These are phyloP conservation scores for Psix sp. DNA, from an alignment of 1,140 invertebrate species.

Conservation along the genomic window DNA sequence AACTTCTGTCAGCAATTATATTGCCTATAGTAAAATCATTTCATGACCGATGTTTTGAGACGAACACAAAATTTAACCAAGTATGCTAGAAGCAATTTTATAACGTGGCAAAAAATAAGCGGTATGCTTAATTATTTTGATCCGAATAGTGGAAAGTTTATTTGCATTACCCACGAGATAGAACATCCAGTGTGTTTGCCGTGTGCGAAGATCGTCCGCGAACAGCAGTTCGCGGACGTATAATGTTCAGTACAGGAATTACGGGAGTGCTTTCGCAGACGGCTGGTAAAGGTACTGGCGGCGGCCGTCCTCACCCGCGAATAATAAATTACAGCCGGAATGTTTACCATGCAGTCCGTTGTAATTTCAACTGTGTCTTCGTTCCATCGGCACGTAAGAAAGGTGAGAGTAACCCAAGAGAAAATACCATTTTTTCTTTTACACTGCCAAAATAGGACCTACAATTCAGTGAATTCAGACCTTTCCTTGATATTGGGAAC, in stretches of 20 bases:
- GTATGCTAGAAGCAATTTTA: no score
- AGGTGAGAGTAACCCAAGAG: slow-evolving; percentile 58
- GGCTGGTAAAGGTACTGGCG: slow-evolving; percentile 35
- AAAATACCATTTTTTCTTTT: no score
- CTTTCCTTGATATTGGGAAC: no score
- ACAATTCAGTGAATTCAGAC: no score
- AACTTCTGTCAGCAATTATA: no score
- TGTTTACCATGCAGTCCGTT: slow-evolving; percentile 56
- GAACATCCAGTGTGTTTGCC: slow-evolving; percentile 11
- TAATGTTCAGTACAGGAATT: slow-evolving; percentile 48
- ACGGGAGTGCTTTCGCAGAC: slow-evolving; percentile 56
- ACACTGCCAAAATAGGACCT: no score
- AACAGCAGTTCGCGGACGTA: slow-evolving; percentile 32
- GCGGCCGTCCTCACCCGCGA: slow-evolving; percentile 51
- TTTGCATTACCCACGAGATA: slow-evolving; percentile 31
- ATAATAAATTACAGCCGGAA: slow-evolving; percentile 59
- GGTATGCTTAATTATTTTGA: slow-evolving; percentile 46
- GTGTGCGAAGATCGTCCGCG: slow-evolving; percentile 19
- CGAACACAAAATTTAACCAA: no score
- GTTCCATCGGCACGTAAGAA: slow-evolving; percentile 56
- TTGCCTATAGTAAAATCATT: no score
- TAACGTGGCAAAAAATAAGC: slow-evolving; percentile 1
- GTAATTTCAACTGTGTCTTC: slow-evolving; percentile 58
- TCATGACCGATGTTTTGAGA: no score
- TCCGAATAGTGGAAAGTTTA: slow-evolving; percentile 38